Conservation (phyloP, 2,888 invertebrate genomes). For the Lacanobia oleracea region DNA sequence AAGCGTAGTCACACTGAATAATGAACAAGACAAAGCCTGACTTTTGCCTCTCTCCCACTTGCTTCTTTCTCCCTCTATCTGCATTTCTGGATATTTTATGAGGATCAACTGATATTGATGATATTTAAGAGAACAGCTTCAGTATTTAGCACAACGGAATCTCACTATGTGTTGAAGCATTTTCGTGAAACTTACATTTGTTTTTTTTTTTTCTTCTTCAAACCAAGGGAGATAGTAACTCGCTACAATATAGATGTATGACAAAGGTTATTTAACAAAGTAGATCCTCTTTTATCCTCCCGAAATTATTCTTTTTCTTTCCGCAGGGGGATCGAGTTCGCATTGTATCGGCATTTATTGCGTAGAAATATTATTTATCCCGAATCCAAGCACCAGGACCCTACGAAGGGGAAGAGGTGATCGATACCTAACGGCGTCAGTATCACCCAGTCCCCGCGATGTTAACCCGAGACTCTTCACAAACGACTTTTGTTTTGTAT, state of each 20-base stretch:
- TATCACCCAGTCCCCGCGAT: slow-evolving; percentile 48
- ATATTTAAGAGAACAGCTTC: slow-evolving; percentile 22
- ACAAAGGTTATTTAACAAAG: slow-evolving; percentile 21
- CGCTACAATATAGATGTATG: not conserved
- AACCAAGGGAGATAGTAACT: not conserved
- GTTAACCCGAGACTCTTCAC: slow-evolving; percentile 30
- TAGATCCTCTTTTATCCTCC: slow-evolving; percentile 13
- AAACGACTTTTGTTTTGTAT: slow-evolving; percentile 57
- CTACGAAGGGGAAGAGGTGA: slow-evolving; percentile 54
- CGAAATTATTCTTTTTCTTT: slow-evolving; percentile 30
- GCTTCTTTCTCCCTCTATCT: slow-evolving; percentile 55
- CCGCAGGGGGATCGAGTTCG: slow-evolving; percentile 24
- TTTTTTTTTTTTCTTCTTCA: not conserved
- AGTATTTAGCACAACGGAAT: not conserved
- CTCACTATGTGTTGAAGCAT: not conserved
- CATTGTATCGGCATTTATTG: slow-evolving; percentile 44
- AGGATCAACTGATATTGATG: slow-evolving; percentile 27
- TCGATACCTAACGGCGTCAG: slow-evolving; percentile 60
- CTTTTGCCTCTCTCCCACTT: slow-evolving; percentile 66
- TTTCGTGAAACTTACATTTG: not conserved
- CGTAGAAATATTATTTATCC: slow-evolving; percentile 58
- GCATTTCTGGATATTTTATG: slow-evolving; percentile 35
- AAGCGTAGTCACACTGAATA: slow-evolving; percentile 78
- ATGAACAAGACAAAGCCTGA: slow-evolving; percentile 73
- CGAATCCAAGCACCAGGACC: slow-evolving; percentile 56